A percentile compares a stretch with the other conserved stretches of the same genome.
Conservation (phyloP, 2,888 invertebrate genomes). For the Linnaemya vulpina region DNA sequence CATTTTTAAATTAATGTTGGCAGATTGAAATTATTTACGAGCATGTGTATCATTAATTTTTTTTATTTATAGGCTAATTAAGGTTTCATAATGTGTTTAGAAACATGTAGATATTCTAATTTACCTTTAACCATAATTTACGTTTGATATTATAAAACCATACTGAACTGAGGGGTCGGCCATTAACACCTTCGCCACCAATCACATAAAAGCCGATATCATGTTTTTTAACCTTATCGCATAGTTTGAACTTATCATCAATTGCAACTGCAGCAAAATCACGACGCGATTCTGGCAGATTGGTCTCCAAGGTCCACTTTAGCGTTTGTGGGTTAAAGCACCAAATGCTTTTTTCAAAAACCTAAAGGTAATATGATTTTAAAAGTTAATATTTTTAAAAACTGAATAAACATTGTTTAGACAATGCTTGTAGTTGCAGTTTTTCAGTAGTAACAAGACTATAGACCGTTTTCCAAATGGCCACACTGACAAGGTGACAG, state of each 20-base stretch:
- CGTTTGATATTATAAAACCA: slow-evolving; percentile 74
- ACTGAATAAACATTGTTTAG: not conserved
- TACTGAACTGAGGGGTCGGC: slow-evolving; percentile 75
- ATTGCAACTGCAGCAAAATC: slow-evolving; percentile 88
- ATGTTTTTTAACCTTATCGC: slow-evolving; percentile 36
- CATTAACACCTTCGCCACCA: slow-evolving; percentile 87
- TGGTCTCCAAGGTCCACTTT: slow-evolving; percentile 87
- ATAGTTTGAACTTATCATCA: slow-evolving; percentile 81
- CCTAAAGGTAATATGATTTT: slow-evolving; percentile 73
- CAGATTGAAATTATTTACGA: slow-evolving; percentile 51
- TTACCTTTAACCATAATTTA: slow-evolving; percentile 75
- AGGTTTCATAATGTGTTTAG: not conserved
- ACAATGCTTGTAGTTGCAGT: not conserved
- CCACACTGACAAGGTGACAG: too few relatives aligned
- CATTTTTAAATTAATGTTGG: slow-evolving; percentile 44
- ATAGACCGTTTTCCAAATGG: too few relatives aligned
- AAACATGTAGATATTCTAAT: not conserved
- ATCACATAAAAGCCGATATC: slow-evolving; percentile 86
- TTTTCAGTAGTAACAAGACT: not conserved
- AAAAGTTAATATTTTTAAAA: not conserved
- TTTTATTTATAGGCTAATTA: slow-evolving; percentile 22
- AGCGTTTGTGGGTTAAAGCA: slow-evolving; percentile 87
- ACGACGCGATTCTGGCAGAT: slow-evolving; percentile 86
- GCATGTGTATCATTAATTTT: too few relatives aligned
- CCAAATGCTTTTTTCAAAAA: slow-evolving; percentile 85